Conservation (phyloP, 2,113 vertebrate genomes). For the Cottus gobio region DNA sequence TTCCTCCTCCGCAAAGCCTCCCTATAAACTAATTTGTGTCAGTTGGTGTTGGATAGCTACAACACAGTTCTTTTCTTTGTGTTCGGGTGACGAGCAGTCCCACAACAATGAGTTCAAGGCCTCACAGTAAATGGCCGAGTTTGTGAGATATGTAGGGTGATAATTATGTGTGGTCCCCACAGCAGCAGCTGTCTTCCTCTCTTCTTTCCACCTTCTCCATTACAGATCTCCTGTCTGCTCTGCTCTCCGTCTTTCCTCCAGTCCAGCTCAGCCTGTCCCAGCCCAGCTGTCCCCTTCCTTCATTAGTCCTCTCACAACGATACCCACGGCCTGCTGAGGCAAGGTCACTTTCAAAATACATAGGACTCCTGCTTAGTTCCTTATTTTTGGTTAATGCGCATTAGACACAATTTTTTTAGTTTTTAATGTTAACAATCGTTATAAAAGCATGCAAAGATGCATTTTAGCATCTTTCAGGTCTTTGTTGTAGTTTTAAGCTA, state of each 20-base stretch:
- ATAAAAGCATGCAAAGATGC: not conserved
- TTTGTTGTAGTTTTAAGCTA: not conserved
- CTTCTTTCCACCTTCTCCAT: constrained; percentile 64
- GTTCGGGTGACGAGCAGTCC: constrained; percentile 5
- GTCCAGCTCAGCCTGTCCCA: constrained; percentile 28
- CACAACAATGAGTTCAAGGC: constrained; percentile 12
- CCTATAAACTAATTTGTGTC: not conserved
- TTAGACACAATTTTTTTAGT: not conserved
- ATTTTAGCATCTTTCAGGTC: not conserved
- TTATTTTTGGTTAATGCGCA: not conserved
- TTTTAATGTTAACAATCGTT: not conserved
- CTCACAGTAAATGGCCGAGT: constrained; percentile 27
- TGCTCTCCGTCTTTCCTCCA: constrained; percentile 38
- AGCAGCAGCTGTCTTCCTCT: constrained; percentile 74
- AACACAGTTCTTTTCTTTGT: not conserved
- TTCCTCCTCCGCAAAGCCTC: not conserved
- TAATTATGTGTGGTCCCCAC: constrained; percentile 62
- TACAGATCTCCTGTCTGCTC: constrained; percentile 60
- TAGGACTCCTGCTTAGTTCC: not conserved
- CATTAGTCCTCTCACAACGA: constrained; percentile 47
- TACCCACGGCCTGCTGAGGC: constrained; percentile 17
- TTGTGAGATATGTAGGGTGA: constrained; percentile 55
- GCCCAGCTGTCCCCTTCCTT: constrained; percentile 77
- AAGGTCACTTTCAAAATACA: constrained; percentile 54
- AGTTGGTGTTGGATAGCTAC: not conserved